Percentiles rank a stretch among this genome's conserved stretches.
Conservation (phyloP, 2,797 vertebrate species). For the Champsocephalus gunnari region DNA sequence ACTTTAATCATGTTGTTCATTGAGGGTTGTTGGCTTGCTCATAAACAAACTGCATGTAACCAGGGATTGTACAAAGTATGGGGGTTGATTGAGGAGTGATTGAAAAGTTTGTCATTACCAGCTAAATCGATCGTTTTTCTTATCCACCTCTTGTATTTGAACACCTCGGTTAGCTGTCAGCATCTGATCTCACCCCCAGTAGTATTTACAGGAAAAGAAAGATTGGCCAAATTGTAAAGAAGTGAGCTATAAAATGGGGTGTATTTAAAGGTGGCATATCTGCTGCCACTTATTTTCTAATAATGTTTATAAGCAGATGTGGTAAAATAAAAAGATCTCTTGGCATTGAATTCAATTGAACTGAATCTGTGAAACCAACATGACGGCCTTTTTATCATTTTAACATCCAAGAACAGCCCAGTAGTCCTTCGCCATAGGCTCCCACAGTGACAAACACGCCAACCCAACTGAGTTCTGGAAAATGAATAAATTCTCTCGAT, state of each 20-base stretch:
- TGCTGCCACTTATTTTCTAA: background rate
- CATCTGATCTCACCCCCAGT: conserved; percentile 35
- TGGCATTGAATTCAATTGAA: conserved; percentile 8
- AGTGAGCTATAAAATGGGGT: background rate
- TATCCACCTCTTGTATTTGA: conserved; percentile 28
- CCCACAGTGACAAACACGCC: conserved; percentile 15
- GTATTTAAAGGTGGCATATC: background rate
- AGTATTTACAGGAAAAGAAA: conserved; percentile 4
- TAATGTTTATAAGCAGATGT: background rate
- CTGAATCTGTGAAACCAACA: background rate
- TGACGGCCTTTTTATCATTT: background rate
- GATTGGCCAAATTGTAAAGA: background rate
- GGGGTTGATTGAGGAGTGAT: conserved; percentile 60
- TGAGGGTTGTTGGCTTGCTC: background rate
- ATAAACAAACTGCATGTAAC: conserved; percentile 36
- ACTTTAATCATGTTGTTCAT: background rate
- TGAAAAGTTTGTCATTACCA: conserved; percentile 83
- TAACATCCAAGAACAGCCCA: conserved; percentile 38
- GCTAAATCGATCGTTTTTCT: conserved; percentile 83
- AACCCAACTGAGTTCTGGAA: conserved; percentile 13
- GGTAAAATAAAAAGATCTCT: background rate
- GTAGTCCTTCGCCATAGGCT: conserved; percentile 17
- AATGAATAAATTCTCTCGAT: conserved; percentile 11
- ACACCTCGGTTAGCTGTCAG: conserved; percentile 26
- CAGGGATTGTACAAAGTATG: conserved; percentile 82